Conservation (phyloP, 2,797 vertebrate species). For the Epinephelus malabaricus region DNA sequence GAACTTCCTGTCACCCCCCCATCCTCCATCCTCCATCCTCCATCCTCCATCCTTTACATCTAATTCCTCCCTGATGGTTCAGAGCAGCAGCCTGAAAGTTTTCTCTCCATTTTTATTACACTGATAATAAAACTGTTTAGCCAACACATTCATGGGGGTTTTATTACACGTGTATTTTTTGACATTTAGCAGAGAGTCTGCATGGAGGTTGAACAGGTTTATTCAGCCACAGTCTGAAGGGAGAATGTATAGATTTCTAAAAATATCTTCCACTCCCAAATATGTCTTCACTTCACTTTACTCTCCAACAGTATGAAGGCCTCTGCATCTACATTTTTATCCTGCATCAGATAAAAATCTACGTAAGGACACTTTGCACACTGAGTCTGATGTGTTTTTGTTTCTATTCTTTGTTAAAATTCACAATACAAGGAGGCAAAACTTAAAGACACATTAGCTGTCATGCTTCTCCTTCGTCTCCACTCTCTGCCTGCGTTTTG, state of each 20-base stretch:
- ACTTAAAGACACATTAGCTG: no score
- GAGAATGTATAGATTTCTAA: neutral
- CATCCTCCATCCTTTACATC: conserved; percentile 1
- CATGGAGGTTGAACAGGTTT: neutral
- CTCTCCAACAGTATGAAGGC: neutral
- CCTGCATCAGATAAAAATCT: no score
- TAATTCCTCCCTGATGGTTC: neutral
- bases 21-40: neutral
- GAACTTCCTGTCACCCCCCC: conserved; percentile 59
- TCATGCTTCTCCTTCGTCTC: no score
- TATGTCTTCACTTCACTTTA: neutral
- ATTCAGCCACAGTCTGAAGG: neutral
- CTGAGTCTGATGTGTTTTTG: no score
- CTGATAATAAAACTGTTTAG: conserved; percentile 31
- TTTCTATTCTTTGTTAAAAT: no score
- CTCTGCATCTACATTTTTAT: no score
- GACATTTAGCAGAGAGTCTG: neutral
- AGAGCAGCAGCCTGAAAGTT: conserved; percentile 14
- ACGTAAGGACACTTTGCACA: no score
- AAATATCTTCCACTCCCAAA: neutral
- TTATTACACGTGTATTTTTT: conserved; percentile 18
- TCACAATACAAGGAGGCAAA: no score
- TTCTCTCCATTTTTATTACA: neutral
- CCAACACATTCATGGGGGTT: conserved; percentile 5
- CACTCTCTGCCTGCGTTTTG: no score